phyloP scores from a whole-genome alignment of 2,113 vertebrate species.

The Indri indri region DNA sequence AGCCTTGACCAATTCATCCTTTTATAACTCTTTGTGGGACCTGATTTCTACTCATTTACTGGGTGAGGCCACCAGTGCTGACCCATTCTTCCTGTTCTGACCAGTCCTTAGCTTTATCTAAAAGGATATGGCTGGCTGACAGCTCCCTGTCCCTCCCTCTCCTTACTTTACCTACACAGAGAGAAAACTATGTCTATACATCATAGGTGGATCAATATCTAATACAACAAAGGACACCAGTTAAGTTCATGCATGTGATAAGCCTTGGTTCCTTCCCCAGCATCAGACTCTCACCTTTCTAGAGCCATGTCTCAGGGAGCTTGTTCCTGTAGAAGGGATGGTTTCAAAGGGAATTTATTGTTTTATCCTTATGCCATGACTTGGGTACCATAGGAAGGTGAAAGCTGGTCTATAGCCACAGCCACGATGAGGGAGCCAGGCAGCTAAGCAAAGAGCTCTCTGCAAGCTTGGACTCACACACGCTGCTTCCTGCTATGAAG shows the following conservation, averaged over 20 bases:
- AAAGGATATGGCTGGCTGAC: not conserved
- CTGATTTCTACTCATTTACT: not conserved
- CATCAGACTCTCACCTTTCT: not conserved
- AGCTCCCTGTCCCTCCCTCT: not conserved
- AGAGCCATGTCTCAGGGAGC: not conserved
- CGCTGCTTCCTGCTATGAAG: not conserved
- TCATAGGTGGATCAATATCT: not conserved
- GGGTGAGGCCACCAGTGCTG: not conserved
- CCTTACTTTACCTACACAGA: not conserved
- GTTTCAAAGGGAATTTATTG: not conserved
- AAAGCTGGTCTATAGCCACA: not conserved
- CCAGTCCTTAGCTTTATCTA: not conserved
- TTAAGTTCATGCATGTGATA: not conserved
- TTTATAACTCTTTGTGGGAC: not conserved
- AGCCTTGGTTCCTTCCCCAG: not conserved
- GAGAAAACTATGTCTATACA: not conserved
- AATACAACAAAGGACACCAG: not conserved
- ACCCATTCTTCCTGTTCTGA: not conserved
- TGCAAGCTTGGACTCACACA: not conserved
- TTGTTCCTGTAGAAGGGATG: not conserved
- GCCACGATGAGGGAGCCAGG: not conserved
- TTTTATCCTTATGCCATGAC: not conserved
- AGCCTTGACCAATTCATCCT: not conserved
- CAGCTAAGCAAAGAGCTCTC: not conserved
- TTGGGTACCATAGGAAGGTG: not conserved